These are phyloP conservation scores for Scaptodrosophila latifasciaeformis DNA, from an alignment of 2,888 invertebrate species.

Conservation along the genomic window DNA sequence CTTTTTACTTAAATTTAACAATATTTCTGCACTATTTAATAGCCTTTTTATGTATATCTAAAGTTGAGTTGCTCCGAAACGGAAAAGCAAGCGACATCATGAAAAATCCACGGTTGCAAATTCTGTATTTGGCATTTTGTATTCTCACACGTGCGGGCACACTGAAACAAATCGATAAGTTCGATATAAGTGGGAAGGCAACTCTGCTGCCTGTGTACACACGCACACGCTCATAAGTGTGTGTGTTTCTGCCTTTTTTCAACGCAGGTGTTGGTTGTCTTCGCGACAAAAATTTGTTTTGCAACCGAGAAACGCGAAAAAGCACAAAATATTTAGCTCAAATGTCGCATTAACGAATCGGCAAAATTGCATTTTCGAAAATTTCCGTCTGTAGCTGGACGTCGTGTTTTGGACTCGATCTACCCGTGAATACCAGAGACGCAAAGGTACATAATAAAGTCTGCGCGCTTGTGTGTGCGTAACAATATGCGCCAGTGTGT, in stretches of 20 bases:
- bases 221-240: too few relatives aligned
- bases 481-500: slow-evolving; percentile 6
- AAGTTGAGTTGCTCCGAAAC: too few relatives aligned
- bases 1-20: slow-evolving; percentile 49
- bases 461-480: not conserved
- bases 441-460: slow-evolving; percentile 72
- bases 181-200: too few relatives aligned
- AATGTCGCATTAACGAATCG: slow-evolving; percentile 58
- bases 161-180: too few relatives aligned
- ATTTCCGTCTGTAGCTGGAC: slow-evolving; percentile 73
- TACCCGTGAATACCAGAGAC: slow-evolving; percentile 73
- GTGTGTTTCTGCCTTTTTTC: too few relatives aligned
- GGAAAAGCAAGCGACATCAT: too few relatives aligned
- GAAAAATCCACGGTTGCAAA: too few relatives aligned
- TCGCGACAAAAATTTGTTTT: too few relatives aligned
- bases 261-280: too few relatives aligned
- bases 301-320: slow-evolving; percentile 19
- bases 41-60: slow-evolving; percentile 29
- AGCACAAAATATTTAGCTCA: slow-evolving; percentile 34
- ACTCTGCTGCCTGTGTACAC: too few relatives aligned
- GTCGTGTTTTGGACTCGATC: slow-evolving; percentile 72
- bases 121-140: too few relatives aligned
- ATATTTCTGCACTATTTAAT: slow-evolving; percentile 54
- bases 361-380: slow-evolving; percentile 74
- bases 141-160: too few relatives aligned